Evolutionary conservation across 1,140 invertebrate genomes (phyloP), one percentile per base, ranked within the genome.

Genomic region (Pogonomyrmex californicus): DNA sequence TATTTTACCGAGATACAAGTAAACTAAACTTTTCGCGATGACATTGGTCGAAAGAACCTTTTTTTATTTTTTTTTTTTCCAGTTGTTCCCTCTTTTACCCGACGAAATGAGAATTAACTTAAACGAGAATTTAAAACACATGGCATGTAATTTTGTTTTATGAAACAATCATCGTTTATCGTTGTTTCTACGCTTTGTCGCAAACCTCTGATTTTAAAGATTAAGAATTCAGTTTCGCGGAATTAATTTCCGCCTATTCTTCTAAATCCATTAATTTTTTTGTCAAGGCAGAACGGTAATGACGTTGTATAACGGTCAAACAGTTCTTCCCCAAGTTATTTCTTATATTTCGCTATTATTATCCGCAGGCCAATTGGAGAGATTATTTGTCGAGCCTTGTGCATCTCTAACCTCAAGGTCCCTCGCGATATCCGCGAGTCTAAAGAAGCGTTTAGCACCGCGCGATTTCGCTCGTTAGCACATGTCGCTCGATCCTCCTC

Each of bases 381-480:
- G 68, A 75, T 62, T 73, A 62, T 41, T 60, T 38, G 51, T 73
- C 54, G 79, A 30, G 63, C 7, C 10, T 38, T 56, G 54, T 70
- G 41, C 41, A 60, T 30, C 54, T 75, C 54, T 75, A 83, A 75
- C 79, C 75, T 47, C 79, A 83, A 83, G 68, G 79, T 71, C 66
- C 17, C 30, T 60, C 68, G 54, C 68, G 68, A 83, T 83, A 75
- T 83, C 54, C 70, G 68, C 68, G 79, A 62, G 68, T 75, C 54
- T 73, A 33, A 44, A 83, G 41, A 75, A 51, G 44, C 56, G 44
- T 83, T 83, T 83, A 83, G 79, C 79, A 58, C 77, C 63, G 51
- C 44, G 68, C 68, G 79, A 83, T 83, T 75, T 83, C 70, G 68
- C 68, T 83, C 33, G 79, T 83, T 83, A 83, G 79, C 79, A 82